Base-by-base conservation (phyloP, 2,113 vertebrate species). In the Gadus macrocephalus region DNA sequence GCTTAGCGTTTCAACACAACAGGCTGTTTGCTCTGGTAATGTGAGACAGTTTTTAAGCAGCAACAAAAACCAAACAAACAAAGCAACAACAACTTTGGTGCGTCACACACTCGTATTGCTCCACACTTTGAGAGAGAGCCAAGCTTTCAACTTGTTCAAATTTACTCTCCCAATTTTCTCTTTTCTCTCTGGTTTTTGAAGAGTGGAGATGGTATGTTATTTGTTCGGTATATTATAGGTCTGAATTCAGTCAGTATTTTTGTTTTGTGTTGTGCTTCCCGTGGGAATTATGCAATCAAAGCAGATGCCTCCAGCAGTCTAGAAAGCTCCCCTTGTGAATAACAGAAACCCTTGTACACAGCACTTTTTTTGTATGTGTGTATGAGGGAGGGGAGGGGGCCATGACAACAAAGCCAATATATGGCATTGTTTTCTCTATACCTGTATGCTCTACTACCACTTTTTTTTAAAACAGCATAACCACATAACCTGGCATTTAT, bases 211-310 rank as follows among this genome's bases (percentile, higher is more conserved):
- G 85, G 81, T 90, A 84, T 88, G 89, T 90, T 90, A 90, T 90
- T 90, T 90, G 89, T 89, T 90, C 83, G 80, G 80, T 89, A 88
- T 89, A 89, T 90, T 90, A 90, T 90, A 89, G 88, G 89, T 90
- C 86, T 89, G 89, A 89, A 89, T 90, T 91, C 88, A 89, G 86
- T 90, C 87, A 90, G 89, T 90, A 89, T 91, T 91, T 91, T 90
- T 91, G 87, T 90, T 90, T 88, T 90, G 86, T 91, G 87, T 90
- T 91, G 86, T 87, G 85, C 35, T 61, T 80, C 89, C 86, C 87
- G 42, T 74, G 89, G 85, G 89, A 88, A 86, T 91, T 90, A 91
- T 89, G 87, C 87, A 91, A 91, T 91, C 89, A 91, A 91, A 91
- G 88, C 83, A 91, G 88, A 91, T 87, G 89, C 89, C 88, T 91